These are phyloP conservation scores for Leguminivora glycinivorella DNA, from an alignment of 1,140 invertebrate genomes.

Conservation along the genomic window DNA sequence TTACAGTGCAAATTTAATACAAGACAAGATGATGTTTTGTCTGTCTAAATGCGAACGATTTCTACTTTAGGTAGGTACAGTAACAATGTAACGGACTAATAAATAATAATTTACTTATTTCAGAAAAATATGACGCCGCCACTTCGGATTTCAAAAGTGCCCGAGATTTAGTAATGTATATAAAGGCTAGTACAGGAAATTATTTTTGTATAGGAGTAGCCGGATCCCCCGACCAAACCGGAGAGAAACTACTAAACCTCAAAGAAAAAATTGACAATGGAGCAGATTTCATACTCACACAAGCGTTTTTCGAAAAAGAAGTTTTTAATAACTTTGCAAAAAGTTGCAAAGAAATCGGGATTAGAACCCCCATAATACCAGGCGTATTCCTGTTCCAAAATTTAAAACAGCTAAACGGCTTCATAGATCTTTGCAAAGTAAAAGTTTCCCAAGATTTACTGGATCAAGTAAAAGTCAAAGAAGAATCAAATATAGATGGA, in stretches of 20 bases:
- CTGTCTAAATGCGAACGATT: too few species aligned
- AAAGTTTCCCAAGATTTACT: conserved; percentile 45
- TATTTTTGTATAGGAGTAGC: conserved; percentile 74
- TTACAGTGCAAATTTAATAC: too few species aligned
- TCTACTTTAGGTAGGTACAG: too few species aligned
- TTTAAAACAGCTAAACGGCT: conserved; percentile 47
- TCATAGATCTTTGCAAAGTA: conserved; percentile 58
- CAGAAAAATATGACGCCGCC: conserved; percentile 55
- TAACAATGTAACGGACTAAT: too few species aligned
- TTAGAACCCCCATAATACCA: conserved; percentile 60
- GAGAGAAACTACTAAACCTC: conserved; percentile 50
- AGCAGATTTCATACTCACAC: conserved; percentile 71
- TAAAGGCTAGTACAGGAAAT: conserved; percentile 51
- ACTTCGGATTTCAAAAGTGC: conserved; percentile 57
- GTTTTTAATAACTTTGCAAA: conserved; percentile 49
- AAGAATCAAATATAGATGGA: conserved; percentile 35
- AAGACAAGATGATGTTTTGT: too few species aligned
- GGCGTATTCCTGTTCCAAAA: conserved; percentile 65
- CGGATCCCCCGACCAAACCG: conserved; percentile 52
- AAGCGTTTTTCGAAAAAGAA: conserved; percentile 65
- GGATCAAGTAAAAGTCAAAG: conserved; percentile 36
- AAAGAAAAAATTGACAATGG: conserved; percentile 65
- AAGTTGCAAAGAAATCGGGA: conserved; percentile 51
- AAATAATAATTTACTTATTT: conserved; percentile 39
- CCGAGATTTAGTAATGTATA: conserved; percentile 57